phyloP scores from a whole-genome alignment of 2,888 invertebrate species.

The Caenorhabditis sp. region DNA sequence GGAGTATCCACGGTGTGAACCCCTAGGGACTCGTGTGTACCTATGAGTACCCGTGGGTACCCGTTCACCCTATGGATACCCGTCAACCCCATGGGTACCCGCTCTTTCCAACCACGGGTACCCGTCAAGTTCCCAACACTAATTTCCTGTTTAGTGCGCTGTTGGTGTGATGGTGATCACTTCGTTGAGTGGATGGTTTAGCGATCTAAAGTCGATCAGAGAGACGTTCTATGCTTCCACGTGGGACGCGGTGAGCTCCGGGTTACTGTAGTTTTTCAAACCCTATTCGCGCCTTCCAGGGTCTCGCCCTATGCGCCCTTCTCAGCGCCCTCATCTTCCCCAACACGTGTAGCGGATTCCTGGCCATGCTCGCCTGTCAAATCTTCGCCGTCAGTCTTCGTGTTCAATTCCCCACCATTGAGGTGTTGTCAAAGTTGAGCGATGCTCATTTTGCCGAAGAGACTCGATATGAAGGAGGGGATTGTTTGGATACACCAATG shows the following conservation, averaged over 20 bases:
- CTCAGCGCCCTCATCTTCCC: slow-evolving; percentile 37
- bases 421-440: slow-evolving; percentile 26
- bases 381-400: slow-evolving; percentile 36
- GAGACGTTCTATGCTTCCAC: slow-evolving; percentile 33
- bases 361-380: slow-evolving; percentile 33
- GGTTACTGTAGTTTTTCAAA: neutral
- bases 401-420: slow-evolving; percentile 39
- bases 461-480: slow-evolving; percentile 42
- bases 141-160: slow-evolving; percentile 35
- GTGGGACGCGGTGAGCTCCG: slow-evolving; percentile 39
- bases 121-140: neutral
- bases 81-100: no score
- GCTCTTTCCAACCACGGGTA: no score
- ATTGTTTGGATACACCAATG: slow-evolving; percentile 49
- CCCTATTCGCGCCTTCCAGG: no score
- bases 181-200: slow-evolving; percentile 41
- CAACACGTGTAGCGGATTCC: slow-evolving; percentile 44
- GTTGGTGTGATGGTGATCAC: slow-evolving; percentile 42
- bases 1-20: no score
- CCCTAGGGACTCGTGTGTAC: no score
- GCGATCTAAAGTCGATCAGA: slow-evolving; percentile 37
- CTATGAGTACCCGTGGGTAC: no score
- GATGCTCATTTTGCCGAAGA: slow-evolving; percentile 35
- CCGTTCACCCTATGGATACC: no score
- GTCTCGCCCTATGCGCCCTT: slow-evolving; percentile 26